Percentiles rank a stretch among this genome's conserved stretches.
Evolutionary conservation across 2,113 vertebrate genomes (phyloP).

Genomic region (Amblyornis subalaris): DNA sequence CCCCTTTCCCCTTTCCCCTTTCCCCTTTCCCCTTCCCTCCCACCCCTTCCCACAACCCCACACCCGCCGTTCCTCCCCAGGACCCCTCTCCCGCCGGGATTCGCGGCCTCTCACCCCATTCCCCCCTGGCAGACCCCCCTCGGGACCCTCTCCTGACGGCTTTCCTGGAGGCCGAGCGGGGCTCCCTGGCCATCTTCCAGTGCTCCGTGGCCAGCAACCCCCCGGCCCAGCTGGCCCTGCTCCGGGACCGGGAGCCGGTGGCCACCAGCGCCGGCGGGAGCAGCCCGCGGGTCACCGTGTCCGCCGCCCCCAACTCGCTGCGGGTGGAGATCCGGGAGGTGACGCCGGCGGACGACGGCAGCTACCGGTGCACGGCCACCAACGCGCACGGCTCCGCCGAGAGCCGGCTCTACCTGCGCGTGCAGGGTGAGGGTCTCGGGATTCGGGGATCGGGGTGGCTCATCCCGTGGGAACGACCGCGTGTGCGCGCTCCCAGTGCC

Average conservation of each 20-base stretch:
- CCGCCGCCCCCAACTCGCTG: constrained; percentile 33
- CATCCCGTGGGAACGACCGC: rapidly evolving
- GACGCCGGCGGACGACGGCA: background rate
- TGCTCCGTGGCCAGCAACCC: constrained; percentile 71
- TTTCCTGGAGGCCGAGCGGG: constrained; percentile 51
- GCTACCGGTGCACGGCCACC: constrained; percentile 49
- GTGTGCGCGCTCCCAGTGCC: rapidly evolving
- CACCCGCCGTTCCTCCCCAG: background rate
- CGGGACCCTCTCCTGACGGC: background rate
- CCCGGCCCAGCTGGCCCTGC: constrained; percentile 41
- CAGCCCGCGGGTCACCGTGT: background rate
- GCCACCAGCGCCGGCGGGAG: background rate
- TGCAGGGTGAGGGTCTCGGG: constrained; percentile 53
- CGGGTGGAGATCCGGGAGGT: constrained; percentile 40
- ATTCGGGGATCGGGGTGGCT: rapidly evolving
- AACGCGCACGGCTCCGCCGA: constrained; percentile 42
- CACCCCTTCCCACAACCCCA: too few relatives aligned
- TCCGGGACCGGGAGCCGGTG: background rate
- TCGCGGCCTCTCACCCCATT: background rate
- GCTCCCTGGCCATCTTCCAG: constrained; percentile 43
- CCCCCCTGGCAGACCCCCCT: constrained; percentile 31
- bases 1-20: too few relatives aligned
- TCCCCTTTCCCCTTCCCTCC: too few relatives aligned
- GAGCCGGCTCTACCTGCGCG: background rate
- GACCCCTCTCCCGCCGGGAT: rapidly evolving